Percentiles rank a stretch among this genome's conserved stretches.
phyloP scores from a whole-genome alignment of 2,797 vertebrate genomes.

The Buceros bicornis region DNA sequence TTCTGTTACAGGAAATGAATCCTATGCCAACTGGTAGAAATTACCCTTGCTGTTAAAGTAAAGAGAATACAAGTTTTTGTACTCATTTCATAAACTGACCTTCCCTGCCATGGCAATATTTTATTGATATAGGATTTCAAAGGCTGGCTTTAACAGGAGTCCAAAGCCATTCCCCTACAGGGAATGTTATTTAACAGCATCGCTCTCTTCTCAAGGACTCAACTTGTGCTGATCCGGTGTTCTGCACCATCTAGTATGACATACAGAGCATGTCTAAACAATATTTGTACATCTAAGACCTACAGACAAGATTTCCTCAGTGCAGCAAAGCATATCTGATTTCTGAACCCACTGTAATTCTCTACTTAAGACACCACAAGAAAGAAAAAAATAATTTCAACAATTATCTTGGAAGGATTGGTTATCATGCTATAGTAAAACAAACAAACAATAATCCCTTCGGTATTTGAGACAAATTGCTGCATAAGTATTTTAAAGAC shows the following conservation, averaged over 20 bases:
- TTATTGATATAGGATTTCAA: constrained; percentile 78
- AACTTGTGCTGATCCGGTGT: neutral
- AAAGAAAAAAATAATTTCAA: constrained; percentile 35
- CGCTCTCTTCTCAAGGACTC: neutral
- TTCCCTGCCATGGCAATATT: constrained; percentile 61
- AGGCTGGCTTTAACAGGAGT: constrained; percentile 49
- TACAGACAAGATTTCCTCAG: constrained; percentile 41
- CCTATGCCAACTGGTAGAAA: constrained; percentile 78
- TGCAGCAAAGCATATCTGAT: constrained; percentile 41
- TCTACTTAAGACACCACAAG: constrained; percentile 24
- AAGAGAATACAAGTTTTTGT: constrained; percentile 66
- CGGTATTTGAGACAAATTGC: constrained; percentile 53
- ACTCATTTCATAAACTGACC: constrained; percentile 68
- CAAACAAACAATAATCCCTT: constrained; percentile 53
- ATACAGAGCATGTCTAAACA: constrained; percentile 9
- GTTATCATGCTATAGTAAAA: constrained; percentile 47
- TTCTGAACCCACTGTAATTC: constrained; percentile 29
- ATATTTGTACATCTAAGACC: constrained; percentile 22
- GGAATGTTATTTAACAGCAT: constrained; percentile 59
- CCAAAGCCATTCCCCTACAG: constrained; percentile 40
- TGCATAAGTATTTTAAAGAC: constrained; percentile 60
- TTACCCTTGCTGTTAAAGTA: constrained; percentile 60
- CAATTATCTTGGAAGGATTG: constrained; percentile 30
- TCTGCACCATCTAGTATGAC: constrained; percentile 34
- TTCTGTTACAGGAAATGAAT: constrained; percentile 83